Evolutionary conservation across 53 echinoderm and acorn worm genomes (phyloP), one percentile per base, ranked within the genome.

Genomic region (Echinometra lucunter): DNA sequence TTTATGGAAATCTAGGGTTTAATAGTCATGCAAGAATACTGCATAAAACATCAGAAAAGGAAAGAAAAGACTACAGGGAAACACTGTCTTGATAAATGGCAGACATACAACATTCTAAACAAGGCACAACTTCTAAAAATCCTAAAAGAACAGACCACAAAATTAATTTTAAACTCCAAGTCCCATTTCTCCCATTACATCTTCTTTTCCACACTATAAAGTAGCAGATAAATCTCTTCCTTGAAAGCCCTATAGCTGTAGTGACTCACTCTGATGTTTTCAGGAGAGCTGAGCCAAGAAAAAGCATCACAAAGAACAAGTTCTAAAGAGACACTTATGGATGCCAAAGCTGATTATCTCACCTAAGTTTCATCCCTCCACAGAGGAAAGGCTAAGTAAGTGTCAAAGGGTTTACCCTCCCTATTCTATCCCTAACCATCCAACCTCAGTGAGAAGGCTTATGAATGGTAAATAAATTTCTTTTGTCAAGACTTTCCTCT

Each of bases 301-400:
- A 30, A 30, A 45, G 5, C 45, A n/a, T 49, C 49, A 47, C 85
- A 85, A 83, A 83, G 83, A 83, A 82, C 23, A 8, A 82, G 10
- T 3, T 85, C 28, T 85, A 67, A 91, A 70, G 91, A 91, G 91
- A 91, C 45, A 91, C 70, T 91, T 67, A 10, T 17, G 63, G 69
- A 90, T 69, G 25, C 69, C 67, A 69, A 91, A 91, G 91, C 91
- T 91, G 91, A 66, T 91, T 91, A 91, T 67, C 44, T 91, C 91
- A 89, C 89, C 89, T 60, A 35, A 60, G 89, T 35, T 89, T 10
- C 60, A 58, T 58, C 37, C 34, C 44, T 57, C 40, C 88, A 37
- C 37, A 38, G 60, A 89, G 37, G 58, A 58, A 38, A 34, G 88
- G 58, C 37, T 37, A 89, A 89, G 89, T 60, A 60, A 38, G 89